Base-by-base conservation (phyloP, 2,888 invertebrate genomes). In the Hydriomena furcata region DNA sequence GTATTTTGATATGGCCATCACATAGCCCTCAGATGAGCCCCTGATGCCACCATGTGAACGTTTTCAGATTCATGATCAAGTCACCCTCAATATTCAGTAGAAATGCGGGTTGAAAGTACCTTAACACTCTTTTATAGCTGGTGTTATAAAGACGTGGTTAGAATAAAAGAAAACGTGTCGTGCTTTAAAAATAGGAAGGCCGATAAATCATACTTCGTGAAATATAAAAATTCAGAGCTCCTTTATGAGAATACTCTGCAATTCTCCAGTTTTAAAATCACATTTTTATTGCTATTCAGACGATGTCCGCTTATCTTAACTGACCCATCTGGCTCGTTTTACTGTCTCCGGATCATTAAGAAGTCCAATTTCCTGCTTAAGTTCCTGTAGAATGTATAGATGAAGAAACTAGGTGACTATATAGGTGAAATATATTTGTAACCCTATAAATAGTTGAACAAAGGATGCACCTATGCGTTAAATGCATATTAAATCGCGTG, bases 391-490 rank as follows among this genome's bases (percentile, higher is more conserved):
- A 41, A 27, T 5, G 23, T 44, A 17, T 5, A 1, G 12, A 21
- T n/a, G 12, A 23, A 31, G 21, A 23, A 31, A 24, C n/a, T 20
- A 17, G 37, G n/a, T n/a, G n/a, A n/a, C n/a, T n/a, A n/a, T n/a
- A n/a, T 30, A 8, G 20, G 36, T 11, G n/a, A 35, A 6, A 21
- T 49, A 47, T 27, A 42, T 56, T 55, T 46, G 28, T 21, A 32
- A 30, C 11, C 28, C 35, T 47, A 62, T 62, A 64, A 57, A 58
- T 65, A 67, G 56, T 60, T 56, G 64, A 65, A 71, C 76, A 80
- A 80, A 80, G 79, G 79, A 73, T 77, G 77, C 79, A 79, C 57
- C 58, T 65, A 69, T 74, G 73, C 78, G 79, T 71, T 68, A 71
- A 78, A 71, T 73, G 73, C 72, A 74, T 62, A 65, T 48, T 66